These are phyloP conservation scores for Trissolcus japonicus DNA, from an alignment of 2,888 invertebrate species.

Conservation along the genomic window DNA sequence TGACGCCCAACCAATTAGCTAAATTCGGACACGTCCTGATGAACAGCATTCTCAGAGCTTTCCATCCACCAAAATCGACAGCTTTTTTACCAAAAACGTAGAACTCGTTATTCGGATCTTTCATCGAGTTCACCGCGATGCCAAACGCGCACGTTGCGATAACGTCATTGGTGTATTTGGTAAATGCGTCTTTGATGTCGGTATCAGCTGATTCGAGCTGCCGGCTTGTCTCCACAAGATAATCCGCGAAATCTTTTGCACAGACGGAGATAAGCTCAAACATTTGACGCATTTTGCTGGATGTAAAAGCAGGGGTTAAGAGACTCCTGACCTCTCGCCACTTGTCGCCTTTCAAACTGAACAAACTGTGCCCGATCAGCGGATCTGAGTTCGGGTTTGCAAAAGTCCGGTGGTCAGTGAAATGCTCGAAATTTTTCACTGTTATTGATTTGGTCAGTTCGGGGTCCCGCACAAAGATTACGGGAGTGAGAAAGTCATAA, in stretches of 20 bases:
- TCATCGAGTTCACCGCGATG: background rate
- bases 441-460: slow-evolving; percentile 63
- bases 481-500: slow-evolving; percentile 62
- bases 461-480: slow-evolving; percentile 63
- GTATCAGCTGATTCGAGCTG: background rate
- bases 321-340: slow-evolving; percentile 78
- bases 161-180: slow-evolving; percentile 46
- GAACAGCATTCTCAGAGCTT: no score
- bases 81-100: background rate
- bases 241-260: slow-evolving; percentile 2
- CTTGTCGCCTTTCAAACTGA: slow-evolving; percentile 71
- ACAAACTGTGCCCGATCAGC: slow-evolving; percentile 21
- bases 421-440: slow-evolving; percentile 3
- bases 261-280: slow-evolving; percentile 73
- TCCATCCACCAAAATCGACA: no score
- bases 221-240: slow-evolving; percentile 48
- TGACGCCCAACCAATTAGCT: no score
- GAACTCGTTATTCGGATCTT: background rate
- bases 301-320: slow-evolving; percentile 61
- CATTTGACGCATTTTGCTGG: slow-evolving; percentile 79
- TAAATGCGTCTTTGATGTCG: slow-evolving; percentile 5
- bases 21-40: no score
- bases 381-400: slow-evolving; percentile 50
- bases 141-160: background rate
- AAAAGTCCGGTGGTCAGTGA: slow-evolving; percentile 56